Base-by-base conservation (phyloP, 1,140 invertebrate genomes). In the Macrobrachium rosenbergii region DNA sequence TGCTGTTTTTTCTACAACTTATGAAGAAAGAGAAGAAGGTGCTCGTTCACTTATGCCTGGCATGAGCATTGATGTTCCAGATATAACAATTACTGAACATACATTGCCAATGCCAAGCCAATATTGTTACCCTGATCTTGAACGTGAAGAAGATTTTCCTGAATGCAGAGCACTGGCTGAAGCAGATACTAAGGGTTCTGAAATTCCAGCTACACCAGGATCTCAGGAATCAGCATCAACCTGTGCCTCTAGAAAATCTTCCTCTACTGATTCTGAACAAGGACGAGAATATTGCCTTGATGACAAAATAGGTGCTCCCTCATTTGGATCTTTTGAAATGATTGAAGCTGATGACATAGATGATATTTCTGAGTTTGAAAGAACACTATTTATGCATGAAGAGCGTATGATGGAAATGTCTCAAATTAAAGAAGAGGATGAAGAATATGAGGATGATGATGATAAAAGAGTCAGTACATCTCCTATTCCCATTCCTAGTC, bases 21-120 rank as follows among this genome's bases (percentile, higher is more conserved):
- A 87, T 76, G 85, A 87, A 72, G 89, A 89, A 64, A 76, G 76
- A 23, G 64, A 79, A 60, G 84, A 87, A 62, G 72, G 76, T 52
- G 72, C 73, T 43, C 80, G 72, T 12, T 72, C 72, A 28, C 37
- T 80, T 52, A 59, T 80, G 7, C 45, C 76, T 43, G 83, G 80
- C 62, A 67, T 75, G 85, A 93, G 93, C 80, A 92, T 93, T 76
- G 92, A 92, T 76, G 94, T 95, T 89, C 95, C 95, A 28, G 94
- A 95, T 90, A 95, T 95, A 80, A 95, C 93, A 90, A 93, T 95
- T 17, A 95, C 95, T 5, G 93, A 95, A 90, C 94, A 95, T 89
- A 92, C 94, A 91, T 91, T 93, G 76, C 93, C 93, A 58, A 90
- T 93, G 72, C 90, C 93, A 81, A 90, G 90, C 84, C 92, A 91